A percentile compares a stretch with the other conserved stretches of the same genome.
phyloP scores from a whole-genome alignment of 2,113 vertebrate species.

The Heterotis niloticus region DNA sequence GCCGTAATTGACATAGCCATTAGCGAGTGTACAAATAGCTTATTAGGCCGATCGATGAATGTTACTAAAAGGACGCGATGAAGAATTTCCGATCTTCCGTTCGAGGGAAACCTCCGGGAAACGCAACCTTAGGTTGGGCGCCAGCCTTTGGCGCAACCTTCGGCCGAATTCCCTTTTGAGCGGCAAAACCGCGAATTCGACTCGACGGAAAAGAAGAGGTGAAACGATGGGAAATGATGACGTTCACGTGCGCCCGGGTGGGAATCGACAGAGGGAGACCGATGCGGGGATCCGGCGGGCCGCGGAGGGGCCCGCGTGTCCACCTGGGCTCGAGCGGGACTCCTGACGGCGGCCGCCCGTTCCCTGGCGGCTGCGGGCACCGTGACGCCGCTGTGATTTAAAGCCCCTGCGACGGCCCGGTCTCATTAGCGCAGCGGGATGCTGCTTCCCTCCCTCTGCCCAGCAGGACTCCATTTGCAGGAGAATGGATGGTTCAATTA shows the following conservation, averaged over 20 bases:
- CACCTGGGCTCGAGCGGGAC: background rate
- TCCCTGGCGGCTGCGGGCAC: background rate
- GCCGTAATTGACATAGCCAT: constrained; percentile 32
- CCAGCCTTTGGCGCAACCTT: no score
- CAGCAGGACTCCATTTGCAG: constrained; percentile 30
- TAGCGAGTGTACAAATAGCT: constrained; percentile 32
- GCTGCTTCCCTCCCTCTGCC: constrained; percentile 16
- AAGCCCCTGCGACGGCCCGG: constrained; percentile 17
- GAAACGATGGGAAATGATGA: no score
- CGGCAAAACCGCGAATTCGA: no score
- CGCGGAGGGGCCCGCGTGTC: background rate
- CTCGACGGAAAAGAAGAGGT: no score
- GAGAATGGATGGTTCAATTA: constrained; percentile 58
- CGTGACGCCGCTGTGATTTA: constrained; percentile 24
- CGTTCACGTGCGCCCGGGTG: no score
- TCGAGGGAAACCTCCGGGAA: background rate
- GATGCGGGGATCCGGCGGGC: background rate
- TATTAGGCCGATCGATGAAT: constrained; percentile 9
- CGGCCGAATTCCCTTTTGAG: no score
- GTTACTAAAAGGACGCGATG: background rate
- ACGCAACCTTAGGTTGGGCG: background rate
- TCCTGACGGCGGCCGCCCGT: background rate
- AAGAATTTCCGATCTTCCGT: background rate
- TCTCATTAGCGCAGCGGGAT: constrained; percentile 22
- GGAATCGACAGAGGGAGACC: no score